A percentile compares a stretch with the other conserved stretches of the same genome.
Conservation (phyloP, 1,140 invertebrate species). For the Dermatophagoides farinae region DNA sequence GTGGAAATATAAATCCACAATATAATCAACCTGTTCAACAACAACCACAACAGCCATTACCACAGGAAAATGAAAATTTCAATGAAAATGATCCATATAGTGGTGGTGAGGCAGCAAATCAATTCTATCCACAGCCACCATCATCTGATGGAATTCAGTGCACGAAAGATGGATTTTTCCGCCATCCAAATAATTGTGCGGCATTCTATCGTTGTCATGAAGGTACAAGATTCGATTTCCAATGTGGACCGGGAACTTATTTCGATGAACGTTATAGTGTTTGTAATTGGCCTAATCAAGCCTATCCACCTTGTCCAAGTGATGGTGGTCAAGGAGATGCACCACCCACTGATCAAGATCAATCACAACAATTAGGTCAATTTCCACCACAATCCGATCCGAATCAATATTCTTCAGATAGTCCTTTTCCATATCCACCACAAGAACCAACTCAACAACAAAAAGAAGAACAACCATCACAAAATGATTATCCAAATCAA, state of each 20-base stretch:
- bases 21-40: constrained; percentile 1
- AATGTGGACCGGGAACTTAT: constrained; percentile 24
- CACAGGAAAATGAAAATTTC: background rate
- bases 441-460: too few species aligned
- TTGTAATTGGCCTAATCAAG: constrained; percentile 21
- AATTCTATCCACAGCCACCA: background rate
- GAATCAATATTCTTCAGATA: too few species aligned
- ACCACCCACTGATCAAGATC: background rate
- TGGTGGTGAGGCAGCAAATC: background rate
- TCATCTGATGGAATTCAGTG: constrained; percentile 23
- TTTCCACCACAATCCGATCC: too few species aligned
- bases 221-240: constrained; percentile 28
- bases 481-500: too few species aligned
- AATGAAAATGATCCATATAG: background rate
- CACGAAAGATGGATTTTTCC: constrained; percentile 38
- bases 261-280: constrained; percentile 25
- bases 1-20: background rate
- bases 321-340: background rate
- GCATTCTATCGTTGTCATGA: constrained; percentile 35
- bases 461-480: too few species aligned
- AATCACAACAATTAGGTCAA: background rate
- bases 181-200: constrained; percentile 38
- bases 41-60: background rate
- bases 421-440: too few species aligned
- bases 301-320: constrained; percentile 9